Evolutionary conservation across 2,888 invertebrate genomes (phyloP), one percentile per base, ranked within the genome.

Genomic region (Drosophila gaucha): DNA sequence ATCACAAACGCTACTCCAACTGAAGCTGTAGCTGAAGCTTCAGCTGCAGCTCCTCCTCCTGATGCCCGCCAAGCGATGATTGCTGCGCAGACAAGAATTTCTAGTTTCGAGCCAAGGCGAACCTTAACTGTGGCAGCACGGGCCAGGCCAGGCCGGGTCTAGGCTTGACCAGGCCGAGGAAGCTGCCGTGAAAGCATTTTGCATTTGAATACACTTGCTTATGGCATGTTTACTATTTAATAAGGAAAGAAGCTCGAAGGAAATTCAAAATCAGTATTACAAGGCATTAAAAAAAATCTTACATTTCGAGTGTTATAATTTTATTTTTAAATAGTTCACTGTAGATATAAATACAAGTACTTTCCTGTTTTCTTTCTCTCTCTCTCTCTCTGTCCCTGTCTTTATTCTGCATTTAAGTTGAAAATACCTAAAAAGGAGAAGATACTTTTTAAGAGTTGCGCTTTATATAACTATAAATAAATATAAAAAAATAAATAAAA

Each of bases 41-140:
- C 51, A 41, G 12, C 44, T 64, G 1, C 56, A 31, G 12, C 41
- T 50, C 41, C 67, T 58, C 31, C 51, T 35, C 41, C 9, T 18
- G 20, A 41, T 43, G 57, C 59, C 49, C 63, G 74, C 55, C 67
- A 60, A 68, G 78, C 82, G 80, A 78, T 82, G 86, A 80, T 86
- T 82, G 84, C 78, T 49, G 51, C 64, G 60, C 67, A 83, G 84
- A 83, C 82, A 78, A 83, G 82, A 83, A 83, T 86, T 83, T 83
- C 86, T 78, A 80, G 86, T 83, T 83, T 84, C 51, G 49, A 63
- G 52, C 65, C 57, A 58, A 68, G 38, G 55, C 74, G 59, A 80
- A 80, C 79, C 85, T 72, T 74, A 72, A 74, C 82, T 74, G 66
- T 74, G 68, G 87, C 78, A 83, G 58, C 28, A 65, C 52, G 49